Base-by-base conservation (phyloP, 1,140 invertebrate genomes). In the Ctenoplectra terminalis region DNA sequence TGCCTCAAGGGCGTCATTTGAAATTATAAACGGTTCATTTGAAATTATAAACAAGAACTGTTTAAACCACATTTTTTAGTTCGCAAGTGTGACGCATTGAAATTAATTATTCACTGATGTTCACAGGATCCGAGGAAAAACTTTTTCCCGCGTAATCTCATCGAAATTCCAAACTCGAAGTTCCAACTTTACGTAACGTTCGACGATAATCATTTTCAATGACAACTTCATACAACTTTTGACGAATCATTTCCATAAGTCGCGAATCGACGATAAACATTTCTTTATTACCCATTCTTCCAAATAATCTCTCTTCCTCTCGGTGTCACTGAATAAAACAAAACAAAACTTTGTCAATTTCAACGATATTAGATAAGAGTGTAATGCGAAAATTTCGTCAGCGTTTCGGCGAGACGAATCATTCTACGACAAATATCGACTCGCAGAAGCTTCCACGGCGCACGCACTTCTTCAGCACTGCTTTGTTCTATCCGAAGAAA, bases 391-490 rank as follows among this genome's bases (percentile, higher is more conserved):
- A 52, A 63, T n/a, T 13, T 15, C 0, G 43, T 31, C 7, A 0
- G 17, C 8, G 58, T 64, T 46, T 64, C 20, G 23, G 2, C 8
- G 26, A 3, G 4, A 17, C 26, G 0, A 43, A 34, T 63, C 46
- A 73, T 80, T 80, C 58, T 73, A 52, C 23, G 29, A 5, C 2
- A 31, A 50, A 23, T 61, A 72, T 52, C 20, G 37, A 31, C 43
- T 72, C 3, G 11, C n/a, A 13, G n/a, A 17, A 13, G n/a, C n/a
- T n/a, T 37, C 37, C 50, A 29, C 46, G 26, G 46, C 31, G n/a
- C 64, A 40, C 37, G 40, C 74, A 60, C 58, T 63, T 79, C 56
- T 58, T 78, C 81, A 66, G 1, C 56, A 61, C 86, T 83, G 50
- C 15, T 60, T 20, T 48, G 52, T 34, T 20, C 17, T 31, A 58